Percentiles rank a stretch among this genome's conserved stretches.
Conservation (phyloP, 1,140 invertebrate genomes). For the Diorhabda elongata region DNA sequence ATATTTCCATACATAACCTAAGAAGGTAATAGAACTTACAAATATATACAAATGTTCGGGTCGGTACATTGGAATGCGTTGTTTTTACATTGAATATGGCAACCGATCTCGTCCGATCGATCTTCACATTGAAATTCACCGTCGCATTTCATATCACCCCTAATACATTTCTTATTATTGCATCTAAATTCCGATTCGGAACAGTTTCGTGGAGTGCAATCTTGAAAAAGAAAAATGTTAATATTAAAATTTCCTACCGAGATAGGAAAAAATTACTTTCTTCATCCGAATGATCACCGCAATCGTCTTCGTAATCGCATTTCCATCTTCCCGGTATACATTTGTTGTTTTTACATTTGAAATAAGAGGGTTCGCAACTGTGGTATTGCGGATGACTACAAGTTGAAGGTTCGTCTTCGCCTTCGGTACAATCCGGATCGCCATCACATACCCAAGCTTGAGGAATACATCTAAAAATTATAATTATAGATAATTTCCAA, state of each 20-base stretch:
- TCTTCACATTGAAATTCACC: slow-evolving; percentile 65
- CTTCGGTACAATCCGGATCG: slow-evolving; percentile 63
- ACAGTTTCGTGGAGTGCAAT: slow-evolving; percentile 64
- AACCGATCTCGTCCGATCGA: slow-evolving; percentile 58
- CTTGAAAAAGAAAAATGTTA: slow-evolving; percentile 18
- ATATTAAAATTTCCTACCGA: not conserved
- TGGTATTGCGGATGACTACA: slow-evolving; percentile 59
- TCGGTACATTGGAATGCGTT: slow-evolving; percentile 57
- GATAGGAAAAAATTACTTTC: slow-evolving; percentile 22
- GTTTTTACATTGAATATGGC: slow-evolving; percentile 54
- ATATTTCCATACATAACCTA: not conserved
- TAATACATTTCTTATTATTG: slow-evolving; percentile 56
- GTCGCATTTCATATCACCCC: slow-evolving; percentile 58
- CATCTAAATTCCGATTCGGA: slow-evolving; percentile 64
- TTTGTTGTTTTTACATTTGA: slow-evolving; percentile 71
- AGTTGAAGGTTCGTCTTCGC: slow-evolving; percentile 64
- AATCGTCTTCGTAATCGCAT: slow-evolving; percentile 66
- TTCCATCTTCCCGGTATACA: slow-evolving; percentile 65
- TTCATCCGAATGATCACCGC: slow-evolving; percentile 71
- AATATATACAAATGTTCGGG: slow-evolving; percentile 54
- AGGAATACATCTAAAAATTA: slow-evolving; percentile 66
- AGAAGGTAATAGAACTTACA: slow-evolving; percentile 6
- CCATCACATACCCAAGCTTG: slow-evolving; percentile 77
- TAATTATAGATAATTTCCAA: not conserved
- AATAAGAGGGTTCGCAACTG: slow-evolving; percentile 68